A percentile compares a stretch with the other conserved stretches of the same genome.
Evolutionary conservation across 2,113 vertebrate genomes (phyloP).

Genomic region (Pelusios castaneus): DNA sequence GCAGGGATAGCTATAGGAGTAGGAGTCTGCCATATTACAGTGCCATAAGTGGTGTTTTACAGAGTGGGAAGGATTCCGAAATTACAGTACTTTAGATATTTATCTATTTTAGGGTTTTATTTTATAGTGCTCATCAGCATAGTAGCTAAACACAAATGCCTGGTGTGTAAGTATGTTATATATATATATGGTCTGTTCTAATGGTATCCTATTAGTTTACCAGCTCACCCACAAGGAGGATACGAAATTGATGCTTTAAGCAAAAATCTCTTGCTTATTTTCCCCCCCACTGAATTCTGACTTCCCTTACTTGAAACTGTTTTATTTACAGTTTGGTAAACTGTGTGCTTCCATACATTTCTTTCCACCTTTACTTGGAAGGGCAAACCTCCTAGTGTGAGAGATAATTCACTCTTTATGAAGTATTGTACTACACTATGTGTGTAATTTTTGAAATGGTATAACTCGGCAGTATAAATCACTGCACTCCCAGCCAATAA

Average conservation of each 20-base stretch:
- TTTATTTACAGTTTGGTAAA: conserved; percentile 57
- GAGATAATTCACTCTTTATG: conserved; percentile 44
- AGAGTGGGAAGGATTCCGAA: conserved; percentile 41
- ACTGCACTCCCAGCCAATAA: not conserved
- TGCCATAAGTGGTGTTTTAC: conserved; percentile 43
- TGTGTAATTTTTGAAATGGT: conserved; percentile 6
- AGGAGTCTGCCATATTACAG: conserved; percentile 15
- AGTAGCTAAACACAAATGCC: conserved; percentile 44
- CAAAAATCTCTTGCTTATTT: not conserved
- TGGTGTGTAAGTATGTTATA: not conserved
- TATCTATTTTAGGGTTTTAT: conserved; percentile 37
- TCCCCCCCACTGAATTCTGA: not conserved
- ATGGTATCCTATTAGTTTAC: conserved; percentile 30
- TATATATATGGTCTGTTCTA: not conserved
- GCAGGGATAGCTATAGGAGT: not conserved
- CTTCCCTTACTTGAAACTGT: not conserved
- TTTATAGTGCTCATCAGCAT: not conserved
- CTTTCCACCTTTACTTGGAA: conserved; percentile 13
- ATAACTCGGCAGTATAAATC: not conserved
- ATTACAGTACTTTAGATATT: conserved; percentile 38
- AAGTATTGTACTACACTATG: not conserved
- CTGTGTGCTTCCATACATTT: conserved; percentile 29
- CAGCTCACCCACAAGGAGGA: conserved; percentile 6
- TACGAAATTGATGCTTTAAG: rapidly evolving
- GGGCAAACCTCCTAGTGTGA: conserved; percentile 13